Evolutionary conservation across 2,113 vertebrate genomes (phyloP), one percentile per base, ranked within the genome.

Genomic region (Equus quagga): DNA sequence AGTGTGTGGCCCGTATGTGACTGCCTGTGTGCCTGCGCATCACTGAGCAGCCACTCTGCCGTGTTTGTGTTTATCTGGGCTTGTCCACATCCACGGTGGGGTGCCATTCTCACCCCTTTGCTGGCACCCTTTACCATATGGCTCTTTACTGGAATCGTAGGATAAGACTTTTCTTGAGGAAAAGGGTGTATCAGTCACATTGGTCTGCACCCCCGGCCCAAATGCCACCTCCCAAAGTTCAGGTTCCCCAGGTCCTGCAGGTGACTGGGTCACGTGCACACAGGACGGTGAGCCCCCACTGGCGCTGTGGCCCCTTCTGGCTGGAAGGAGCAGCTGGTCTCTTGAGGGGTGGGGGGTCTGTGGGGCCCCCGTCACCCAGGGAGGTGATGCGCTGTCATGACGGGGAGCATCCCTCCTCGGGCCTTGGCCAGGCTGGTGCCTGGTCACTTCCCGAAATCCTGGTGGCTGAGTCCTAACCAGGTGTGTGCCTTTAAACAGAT

Each of bases 311-410:
- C 58, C 36, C 28, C 6, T 31, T 54, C 31, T 2, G 23, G 58
- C n/a, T 7, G 24, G 24, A 36, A 28, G 26, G 73, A 12, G 1
- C 41, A 0, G 44, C 49, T 67, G 23, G 1, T 2, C 89, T 54
- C 36, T 89, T 83, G 65, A 73, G 62, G 85, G 92, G 26, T 12
- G 7, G 94, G 96, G 41, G 79, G 97, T 17, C 88, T 0, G 1
- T 79, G 44, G 88, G 91, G 83, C 97, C 84, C 76, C 96, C 19
- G n/a, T 58, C 96, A 60, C 58, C 96, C 65, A 65, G 83, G 79
- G 49, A 91, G 96, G 92, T 84, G 83, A 56, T 49, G 75, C 92
- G 92, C 69, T 17, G 49, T 24, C 41, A 5, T 13, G 28, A 31
- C 10, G 2, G 18, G 28, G 92, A 92, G 80, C 94, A 80, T 93